These are phyloP conservation scores for Ceratitis capitata DNA, from an alignment of 1,140 invertebrate genomes.

Conservation along the genomic window DNA sequence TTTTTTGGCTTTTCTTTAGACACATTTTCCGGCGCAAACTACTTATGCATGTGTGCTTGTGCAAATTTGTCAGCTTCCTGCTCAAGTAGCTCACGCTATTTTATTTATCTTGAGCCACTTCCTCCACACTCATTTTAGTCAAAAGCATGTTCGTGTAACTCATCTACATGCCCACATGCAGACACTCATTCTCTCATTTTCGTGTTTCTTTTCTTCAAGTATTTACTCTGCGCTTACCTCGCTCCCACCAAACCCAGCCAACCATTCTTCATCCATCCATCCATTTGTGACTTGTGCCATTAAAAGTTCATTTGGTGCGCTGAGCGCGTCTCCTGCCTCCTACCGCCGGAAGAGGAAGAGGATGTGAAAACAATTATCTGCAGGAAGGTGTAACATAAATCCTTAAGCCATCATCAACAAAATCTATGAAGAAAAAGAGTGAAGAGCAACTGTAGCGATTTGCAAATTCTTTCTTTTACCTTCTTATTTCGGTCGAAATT, in stretches of 20 bases:
- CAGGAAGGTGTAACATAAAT: slow-evolving; percentile 28
- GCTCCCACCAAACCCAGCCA: neutral
- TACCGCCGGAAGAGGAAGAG: too few species aligned
- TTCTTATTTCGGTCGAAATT: neutral
- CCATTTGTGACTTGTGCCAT: slow-evolving; percentile 19
- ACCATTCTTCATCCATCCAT: too few species aligned
- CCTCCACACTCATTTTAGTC: neutral
- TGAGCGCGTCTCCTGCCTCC: too few species aligned
- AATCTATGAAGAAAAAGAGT: neutral
- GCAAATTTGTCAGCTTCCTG: slow-evolving; percentile 14
- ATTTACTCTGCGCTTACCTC: neutral
- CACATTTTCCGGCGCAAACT: neutral
- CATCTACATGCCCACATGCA: too few species aligned
- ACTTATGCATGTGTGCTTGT: neutral
- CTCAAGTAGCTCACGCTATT: slow-evolving; percentile 31
- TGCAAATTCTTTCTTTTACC: too few species aligned
- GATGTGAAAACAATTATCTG: slow-evolving; percentile 36
- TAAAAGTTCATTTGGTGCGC: slow-evolving; percentile 22
- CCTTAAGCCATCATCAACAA: neutral
- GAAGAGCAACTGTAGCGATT: neutral
- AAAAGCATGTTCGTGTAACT: too few species aligned
- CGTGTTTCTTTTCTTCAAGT: neutral
- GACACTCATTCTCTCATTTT: neutral
- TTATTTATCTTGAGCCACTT: neutral
- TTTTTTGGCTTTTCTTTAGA: neutral